These are phyloP conservation scores for Rhynchopsitta pachyrhyncha DNA, from an alignment of 2,113 vertebrate species.

Conservation along the genomic window DNA sequence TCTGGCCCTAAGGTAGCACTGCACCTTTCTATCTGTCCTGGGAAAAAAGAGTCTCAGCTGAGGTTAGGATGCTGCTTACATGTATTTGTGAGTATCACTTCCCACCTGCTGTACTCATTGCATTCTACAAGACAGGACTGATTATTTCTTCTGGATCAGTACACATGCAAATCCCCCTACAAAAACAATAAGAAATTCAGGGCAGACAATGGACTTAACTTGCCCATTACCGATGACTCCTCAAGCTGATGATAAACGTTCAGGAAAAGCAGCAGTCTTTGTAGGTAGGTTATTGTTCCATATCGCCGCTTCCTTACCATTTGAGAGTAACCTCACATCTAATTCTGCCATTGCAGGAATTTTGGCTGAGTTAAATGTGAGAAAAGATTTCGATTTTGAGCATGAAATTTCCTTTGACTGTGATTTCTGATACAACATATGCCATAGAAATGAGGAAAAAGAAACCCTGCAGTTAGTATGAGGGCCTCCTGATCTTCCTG, in stretches of 20 bases:
- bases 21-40: background rate
- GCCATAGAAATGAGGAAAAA: slow-evolving; percentile 4
- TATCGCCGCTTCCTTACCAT: slow-evolving; percentile 26
- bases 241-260: background rate
- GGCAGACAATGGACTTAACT: background rate
- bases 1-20: background rate
- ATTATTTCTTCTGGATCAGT: slow-evolving; percentile 15
- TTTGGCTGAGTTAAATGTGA: slow-evolving; percentile 59
- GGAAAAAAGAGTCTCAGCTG: background rate
- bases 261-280: slow-evolving; percentile 18
- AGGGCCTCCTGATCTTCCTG: background rate
- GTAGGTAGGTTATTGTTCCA: slow-evolving; percentile 36
- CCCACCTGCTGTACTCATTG: background rate
- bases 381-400: slow-evolving; percentile 49
- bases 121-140: background rate
- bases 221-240: background rate
- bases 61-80: background rate
- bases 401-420: slow-evolving; percentile 45
- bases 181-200: background rate
- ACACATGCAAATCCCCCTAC: background rate
- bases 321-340: slow-evolving; percentile 42
- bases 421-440: slow-evolving; percentile 42
- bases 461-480: background rate
- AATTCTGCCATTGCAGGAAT: slow-evolving; percentile 46
- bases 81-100: background rate